phyloP scores from a whole-genome alignment of 2,113 vertebrate species.

The Clarias gariepinus region DNA sequence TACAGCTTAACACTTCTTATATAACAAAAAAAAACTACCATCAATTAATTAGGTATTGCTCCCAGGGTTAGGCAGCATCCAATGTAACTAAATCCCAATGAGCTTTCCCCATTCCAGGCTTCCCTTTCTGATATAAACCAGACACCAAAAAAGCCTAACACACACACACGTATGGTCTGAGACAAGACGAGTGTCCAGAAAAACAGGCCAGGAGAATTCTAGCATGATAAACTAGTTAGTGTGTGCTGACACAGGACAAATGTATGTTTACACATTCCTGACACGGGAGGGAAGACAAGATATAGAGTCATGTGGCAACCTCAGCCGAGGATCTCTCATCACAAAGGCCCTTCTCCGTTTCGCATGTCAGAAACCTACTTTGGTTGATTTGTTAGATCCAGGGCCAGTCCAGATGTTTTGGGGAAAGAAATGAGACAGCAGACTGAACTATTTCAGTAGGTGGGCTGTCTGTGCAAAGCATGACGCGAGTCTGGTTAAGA shows the following conservation, averaged over 20 bases:
- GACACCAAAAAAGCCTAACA: constrained; percentile 40
- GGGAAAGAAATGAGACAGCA: constrained; percentile 46
- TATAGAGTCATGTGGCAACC: constrained; percentile 52
- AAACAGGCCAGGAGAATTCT: constrained; percentile 46
- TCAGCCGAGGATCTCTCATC: constrained; percentile 40
- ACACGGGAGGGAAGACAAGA: constrained; percentile 46
- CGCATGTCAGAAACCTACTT: constrained; percentile 63
- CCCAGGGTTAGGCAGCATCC: constrained; percentile 25
- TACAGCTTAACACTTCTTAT: not conserved
- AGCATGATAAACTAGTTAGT: constrained; percentile 53
- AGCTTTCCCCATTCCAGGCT: constrained; percentile 39
- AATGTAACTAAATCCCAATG: constrained; percentile 39
- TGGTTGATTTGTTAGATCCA: constrained; percentile 61
- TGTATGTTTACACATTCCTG: constrained; percentile 57
- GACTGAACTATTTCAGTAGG: constrained; percentile 56
- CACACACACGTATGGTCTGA: constrained; percentile 44
- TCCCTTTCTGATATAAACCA: constrained; percentile 53
- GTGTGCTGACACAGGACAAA: constrained; percentile 55
- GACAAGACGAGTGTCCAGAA: constrained; percentile 41
- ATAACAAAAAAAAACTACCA: not conserved
- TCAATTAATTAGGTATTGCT: constrained; percentile 10
- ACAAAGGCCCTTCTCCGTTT: constrained; percentile 45
- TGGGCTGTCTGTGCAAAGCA: constrained; percentile 47
- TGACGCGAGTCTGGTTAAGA: constrained; percentile 28
- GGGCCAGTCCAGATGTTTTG: constrained; percentile 51